Conservation (phyloP, 1,140 invertebrate genomes). For the Drosophila sp. region DNA sequence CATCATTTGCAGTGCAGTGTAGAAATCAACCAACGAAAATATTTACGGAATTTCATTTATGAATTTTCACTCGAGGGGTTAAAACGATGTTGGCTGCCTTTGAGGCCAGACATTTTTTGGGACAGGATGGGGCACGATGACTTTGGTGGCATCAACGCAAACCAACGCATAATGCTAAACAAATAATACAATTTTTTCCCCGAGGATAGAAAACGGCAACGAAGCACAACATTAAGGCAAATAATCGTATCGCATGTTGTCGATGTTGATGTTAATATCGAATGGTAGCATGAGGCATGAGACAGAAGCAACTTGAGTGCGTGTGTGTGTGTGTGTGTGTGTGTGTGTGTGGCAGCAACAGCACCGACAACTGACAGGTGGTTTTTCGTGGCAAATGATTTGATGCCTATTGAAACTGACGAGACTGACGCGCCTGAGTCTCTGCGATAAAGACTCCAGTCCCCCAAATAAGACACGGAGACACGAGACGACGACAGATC, state of each 20-base stretch:
- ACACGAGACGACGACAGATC: neutral
- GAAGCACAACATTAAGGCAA: conserved; percentile 60
- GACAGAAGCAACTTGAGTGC: no score
- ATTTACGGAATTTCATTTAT: conserved; percentile 81
- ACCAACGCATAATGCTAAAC: conserved; percentile 67
- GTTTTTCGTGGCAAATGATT: conserved; percentile 52
- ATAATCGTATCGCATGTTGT: conserved; percentile 64
- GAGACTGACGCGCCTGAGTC: conserved; percentile 35
- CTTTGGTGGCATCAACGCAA: conserved; percentile 47
- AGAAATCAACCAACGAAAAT: conserved; percentile 61
- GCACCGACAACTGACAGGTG: conserved; percentile 61
- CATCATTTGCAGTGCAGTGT: conserved; percentile 43
- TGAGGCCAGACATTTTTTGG: conserved; percentile 7
- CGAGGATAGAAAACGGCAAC: conserved; percentile 35
- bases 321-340: no score
- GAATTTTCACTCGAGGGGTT: conserved; percentile 57
- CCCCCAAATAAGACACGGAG: conserved; percentile 1
- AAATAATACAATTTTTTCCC: conserved; percentile 52
- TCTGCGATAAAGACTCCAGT: conserved; percentile 40
- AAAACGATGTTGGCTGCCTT: conserved; percentile 30
- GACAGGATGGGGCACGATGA: neutral
- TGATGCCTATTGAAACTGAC: conserved; percentile 53
- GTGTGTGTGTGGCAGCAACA: no score
- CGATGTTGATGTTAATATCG: conserved; percentile 19
- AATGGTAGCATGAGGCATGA: neutral